Evolutionary conservation across 2,797 vertebrate genomes (phyloP).

Genomic region (Lates japonicus): DNA sequence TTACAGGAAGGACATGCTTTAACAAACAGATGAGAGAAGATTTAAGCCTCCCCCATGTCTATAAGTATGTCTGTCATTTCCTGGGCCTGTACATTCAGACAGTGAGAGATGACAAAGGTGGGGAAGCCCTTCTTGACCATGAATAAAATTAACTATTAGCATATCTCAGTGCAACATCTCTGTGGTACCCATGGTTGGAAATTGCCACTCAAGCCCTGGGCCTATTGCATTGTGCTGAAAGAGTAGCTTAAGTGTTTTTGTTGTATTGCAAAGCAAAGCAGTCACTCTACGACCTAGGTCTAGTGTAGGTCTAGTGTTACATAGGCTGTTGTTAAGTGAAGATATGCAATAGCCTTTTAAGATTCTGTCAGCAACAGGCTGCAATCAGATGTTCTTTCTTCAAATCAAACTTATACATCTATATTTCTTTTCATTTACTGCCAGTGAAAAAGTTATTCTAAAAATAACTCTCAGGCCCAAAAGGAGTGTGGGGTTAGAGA

Average conservation of each 20-base stretch:
- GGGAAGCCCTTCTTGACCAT: neutral
- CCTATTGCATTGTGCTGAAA: constrained; percentile 1
- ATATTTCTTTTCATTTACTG: neutral
- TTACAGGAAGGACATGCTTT: constrained; percentile 73
- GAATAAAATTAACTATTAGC: neutral
- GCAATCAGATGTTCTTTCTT: neutral
- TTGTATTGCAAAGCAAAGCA: neutral
- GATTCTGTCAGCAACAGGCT: neutral
- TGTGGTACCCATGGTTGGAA: neutral
- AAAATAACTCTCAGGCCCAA: neutral
- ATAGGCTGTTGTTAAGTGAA: neutral
- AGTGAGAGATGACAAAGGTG: neutral
- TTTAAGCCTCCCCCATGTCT: constrained; percentile 36
- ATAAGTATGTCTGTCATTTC: constrained; percentile 46
- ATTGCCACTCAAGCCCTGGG: neutral
- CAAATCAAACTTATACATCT: neutral
- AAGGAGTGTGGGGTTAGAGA: neutral
- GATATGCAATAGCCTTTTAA: neutral
- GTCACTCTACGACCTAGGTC: neutral
- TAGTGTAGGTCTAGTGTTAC: neutral
- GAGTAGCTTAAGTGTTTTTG: neutral
- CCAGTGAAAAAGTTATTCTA: neutral
- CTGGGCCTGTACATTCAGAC: constrained; percentile 10
- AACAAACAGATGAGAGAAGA: constrained; percentile 63
- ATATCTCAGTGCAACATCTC: neutral